Conservation (phyloP, 2,888 invertebrate genomes). For the Amphipoea oculea region DNA sequence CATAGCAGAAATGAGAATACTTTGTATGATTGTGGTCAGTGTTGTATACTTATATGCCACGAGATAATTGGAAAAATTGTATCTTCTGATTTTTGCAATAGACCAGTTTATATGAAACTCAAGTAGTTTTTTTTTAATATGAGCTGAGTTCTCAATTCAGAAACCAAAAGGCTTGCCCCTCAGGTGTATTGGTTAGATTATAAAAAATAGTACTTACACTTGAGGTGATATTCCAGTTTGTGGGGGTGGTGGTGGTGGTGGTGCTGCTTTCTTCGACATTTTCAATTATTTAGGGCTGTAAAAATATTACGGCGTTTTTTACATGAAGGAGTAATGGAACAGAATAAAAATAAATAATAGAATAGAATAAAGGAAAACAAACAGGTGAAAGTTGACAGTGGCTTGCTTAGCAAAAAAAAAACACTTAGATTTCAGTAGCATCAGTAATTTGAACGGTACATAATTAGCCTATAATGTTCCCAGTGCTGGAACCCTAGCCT, state of each 20-base stretch:
- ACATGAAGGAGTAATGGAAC: background rate
- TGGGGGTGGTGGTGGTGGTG: fast-evolving
- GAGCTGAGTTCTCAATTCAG: background rate
- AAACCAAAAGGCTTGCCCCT: too few species aligned
- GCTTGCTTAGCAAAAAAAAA: background rate
- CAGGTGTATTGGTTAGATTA: background rate
- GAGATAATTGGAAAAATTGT: background rate
- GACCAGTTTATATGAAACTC: background rate
- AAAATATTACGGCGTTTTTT: background rate
- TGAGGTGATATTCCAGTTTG: constrained; percentile 43
- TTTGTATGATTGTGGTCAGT: constrained; percentile 13
- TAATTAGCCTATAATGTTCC: background rate
- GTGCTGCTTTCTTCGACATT: constrained; percentile 14
- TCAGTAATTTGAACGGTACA: background rate
- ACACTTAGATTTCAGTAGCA: background rate
- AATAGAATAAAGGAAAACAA: background rate
- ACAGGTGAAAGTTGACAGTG: background rate
- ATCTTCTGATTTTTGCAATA: background rate
- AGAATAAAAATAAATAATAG: too few species aligned
- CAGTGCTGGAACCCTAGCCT: background rate
- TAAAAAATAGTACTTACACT: constrained; percentile 29
- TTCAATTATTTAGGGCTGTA: constrained; percentile 23
- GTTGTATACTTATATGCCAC: background rate
- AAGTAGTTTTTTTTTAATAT: background rate
- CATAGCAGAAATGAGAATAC: constrained; percentile 4